Conservation (phyloP, 2,113 vertebrate species). For the Halcyon malimbica region DNA sequence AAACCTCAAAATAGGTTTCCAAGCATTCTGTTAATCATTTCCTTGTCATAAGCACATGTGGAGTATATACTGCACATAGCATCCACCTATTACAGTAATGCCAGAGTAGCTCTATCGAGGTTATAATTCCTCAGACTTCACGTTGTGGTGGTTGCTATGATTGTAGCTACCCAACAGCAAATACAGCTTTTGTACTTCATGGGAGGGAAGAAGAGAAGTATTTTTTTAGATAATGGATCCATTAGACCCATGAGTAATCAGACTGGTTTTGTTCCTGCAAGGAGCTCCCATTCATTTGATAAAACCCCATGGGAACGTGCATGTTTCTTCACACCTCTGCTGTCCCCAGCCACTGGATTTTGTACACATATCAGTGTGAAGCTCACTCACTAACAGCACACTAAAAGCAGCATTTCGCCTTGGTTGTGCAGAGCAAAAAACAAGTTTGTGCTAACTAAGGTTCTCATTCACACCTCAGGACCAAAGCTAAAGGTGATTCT, state of each 20-base stretch:
- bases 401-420: background rate
- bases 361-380: background rate
- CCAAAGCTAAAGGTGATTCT: background rate
- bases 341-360: background rate
- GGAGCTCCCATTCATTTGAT: background rate
- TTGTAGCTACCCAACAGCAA: conserved; percentile 1
- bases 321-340: background rate
- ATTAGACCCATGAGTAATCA: background rate
- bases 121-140: background rate
- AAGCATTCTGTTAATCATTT: conserved; percentile 29
- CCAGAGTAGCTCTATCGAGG: background rate
- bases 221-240: background rate
- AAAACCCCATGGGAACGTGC: background rate
- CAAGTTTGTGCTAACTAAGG: background rate
- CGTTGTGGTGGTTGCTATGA: conserved; percentile 9
- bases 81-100: background rate
- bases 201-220: background rate
- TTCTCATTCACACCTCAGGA: background rate
- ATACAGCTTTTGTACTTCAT: background rate
- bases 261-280: background rate
- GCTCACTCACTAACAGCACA: background rate
- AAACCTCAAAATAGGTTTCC: background rate
- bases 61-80: background rate
- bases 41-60: background rate
- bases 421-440: background rate